These are phyloP conservation scores for Esperia sulphurella DNA, from an alignment of 2,888 invertebrate species.

Conservation along the genomic window DNA sequence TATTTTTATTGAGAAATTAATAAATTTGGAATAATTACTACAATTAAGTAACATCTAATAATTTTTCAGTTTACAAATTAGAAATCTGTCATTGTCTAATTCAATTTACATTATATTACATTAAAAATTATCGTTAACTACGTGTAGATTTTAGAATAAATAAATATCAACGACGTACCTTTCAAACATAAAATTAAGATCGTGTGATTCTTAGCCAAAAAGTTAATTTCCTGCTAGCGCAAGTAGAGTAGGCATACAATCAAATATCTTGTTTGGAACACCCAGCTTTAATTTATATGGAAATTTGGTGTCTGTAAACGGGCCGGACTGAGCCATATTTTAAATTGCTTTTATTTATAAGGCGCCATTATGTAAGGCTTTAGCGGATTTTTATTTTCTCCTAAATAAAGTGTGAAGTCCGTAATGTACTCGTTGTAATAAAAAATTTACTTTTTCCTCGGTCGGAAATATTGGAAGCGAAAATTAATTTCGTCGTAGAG, in stretches of 20 bases:
- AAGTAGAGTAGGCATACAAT: slow-evolving; percentile 30
- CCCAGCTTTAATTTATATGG: slow-evolving; percentile 64
- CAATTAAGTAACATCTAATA: too few species aligned
- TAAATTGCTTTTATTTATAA: slow-evolving; percentile 29
- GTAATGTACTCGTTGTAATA: slow-evolving; percentile 4
- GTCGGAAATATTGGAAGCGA: slow-evolving; percentile 2
- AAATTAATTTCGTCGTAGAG: slow-evolving; percentile 4
- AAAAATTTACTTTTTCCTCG: background rate
- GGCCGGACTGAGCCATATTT: slow-evolving; percentile 34
- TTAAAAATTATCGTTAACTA: too few species aligned
- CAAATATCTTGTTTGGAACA: slow-evolving; percentile 55
- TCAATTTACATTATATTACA: too few species aligned
- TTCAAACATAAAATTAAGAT: background rate
- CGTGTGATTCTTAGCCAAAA: background rate
- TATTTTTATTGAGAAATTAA: too few species aligned
- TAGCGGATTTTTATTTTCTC: slow-evolving; percentile 16
- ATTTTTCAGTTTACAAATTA: too few species aligned
- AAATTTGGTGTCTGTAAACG: slow-evolving; percentile 43
- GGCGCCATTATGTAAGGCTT: slow-evolving; percentile 13
- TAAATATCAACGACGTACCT: background rate
- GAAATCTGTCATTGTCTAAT: too few species aligned
- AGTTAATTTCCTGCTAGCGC: slow-evolving; percentile 23
- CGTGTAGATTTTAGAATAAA: too few species aligned
- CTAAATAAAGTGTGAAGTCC: slow-evolving; percentile 4
- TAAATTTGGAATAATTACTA: too few species aligned